Evolutionary conservation across 2,888 invertebrate species (phyloP).

Genomic region (Hemithea aestivaria): DNA sequence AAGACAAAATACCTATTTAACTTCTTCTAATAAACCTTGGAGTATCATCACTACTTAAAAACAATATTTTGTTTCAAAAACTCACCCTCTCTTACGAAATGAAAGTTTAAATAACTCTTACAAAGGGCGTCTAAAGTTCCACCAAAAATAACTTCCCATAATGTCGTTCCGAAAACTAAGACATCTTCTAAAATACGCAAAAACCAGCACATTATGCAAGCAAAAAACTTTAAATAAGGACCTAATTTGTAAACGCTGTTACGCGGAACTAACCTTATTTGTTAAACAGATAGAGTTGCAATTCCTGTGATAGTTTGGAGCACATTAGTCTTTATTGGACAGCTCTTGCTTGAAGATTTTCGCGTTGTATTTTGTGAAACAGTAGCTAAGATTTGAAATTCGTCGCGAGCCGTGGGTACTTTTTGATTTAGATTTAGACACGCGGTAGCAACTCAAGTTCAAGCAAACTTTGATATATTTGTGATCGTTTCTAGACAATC

Average conservation of each 20-base stretch:
- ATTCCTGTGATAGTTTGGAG: constrained; percentile 23
- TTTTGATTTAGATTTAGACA: too few relatives aligned
- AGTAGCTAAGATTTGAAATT: not conserved
- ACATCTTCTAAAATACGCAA: constrained; percentile 10
- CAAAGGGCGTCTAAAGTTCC: not conserved
- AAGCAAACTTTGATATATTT: too few relatives aligned
- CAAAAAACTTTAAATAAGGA: constrained; percentile 16
- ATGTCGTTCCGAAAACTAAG: constrained; percentile 6
- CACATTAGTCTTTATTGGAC: constrained; percentile 34
- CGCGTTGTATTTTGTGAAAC: constrained; percentile 4
- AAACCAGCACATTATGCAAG: constrained; percentile 15
- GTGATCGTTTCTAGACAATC: too few relatives aligned
- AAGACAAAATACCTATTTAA: too few relatives aligned
- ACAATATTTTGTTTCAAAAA: too few relatives aligned
- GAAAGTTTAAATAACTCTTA: not conserved
- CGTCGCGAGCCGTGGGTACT: too few relatives aligned
- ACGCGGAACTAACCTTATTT: constrained; percentile 15
- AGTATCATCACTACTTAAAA: too few relatives aligned
- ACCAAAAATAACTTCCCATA: too few relatives aligned
- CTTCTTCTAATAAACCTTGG: too few relatives aligned
- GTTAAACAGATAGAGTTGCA: constrained; percentile 13
- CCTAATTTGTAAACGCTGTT: constrained; percentile 12
- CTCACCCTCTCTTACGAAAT: too few relatives aligned
- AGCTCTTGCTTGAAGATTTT: constrained; percentile 40
- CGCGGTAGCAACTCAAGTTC: too few relatives aligned